Evolutionary conservation across 1,140 invertebrate genomes (phyloP), one percentile per base, ranked within the genome.

Genomic region (Acromyrmex heyeri): DNA sequence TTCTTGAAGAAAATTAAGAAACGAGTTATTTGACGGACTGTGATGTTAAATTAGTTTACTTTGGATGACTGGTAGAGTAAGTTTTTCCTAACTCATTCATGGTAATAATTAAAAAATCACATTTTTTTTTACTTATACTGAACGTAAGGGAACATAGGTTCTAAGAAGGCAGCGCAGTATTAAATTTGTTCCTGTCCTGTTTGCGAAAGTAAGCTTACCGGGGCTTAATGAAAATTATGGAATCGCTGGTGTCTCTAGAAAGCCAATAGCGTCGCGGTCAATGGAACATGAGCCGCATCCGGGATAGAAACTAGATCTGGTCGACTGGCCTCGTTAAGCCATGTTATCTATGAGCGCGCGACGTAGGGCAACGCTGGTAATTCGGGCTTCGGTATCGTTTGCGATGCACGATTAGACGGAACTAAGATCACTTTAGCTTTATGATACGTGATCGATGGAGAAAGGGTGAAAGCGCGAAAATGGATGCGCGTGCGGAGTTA

Each of bases 181-280:
- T 59, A 48, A 70, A 72, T 44, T 18, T 16, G 34, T 48, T 48
- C 50, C 24, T 5, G 38, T 83, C 53, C 14, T n/a, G 77, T 24
- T 59, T 34, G 69, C 55, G 38, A 75, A 57, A 62, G 48, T 50
- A 73, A 44, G 24, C 55, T 38, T 82, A 30, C 44, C 18, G 24
- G 3, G 50, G 27, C 38, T 83, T 75, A 83, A 75, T 75, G 79
- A 30, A 83, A 83, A 83, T 83, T 83, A 83, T 57, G 69, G 38
- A 83, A 75, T 83, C 38, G 67, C 27, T 12, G 14, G 69, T 21
- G 79, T 48, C 53, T 75, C 48, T 61, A 75, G 69, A 83, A 59
- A 83, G 79, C 79, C 79, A 83, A 83, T 83, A 83, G 62, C 57
- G 79, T 83, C 69, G 79, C 69, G 79, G 79, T 83, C 79, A 83